Percentiles rank a stretch among this genome's conserved stretches.
Conservation (phyloP, 2,113 vertebrate genomes). For the Seriola quinqueradiata region DNA sequence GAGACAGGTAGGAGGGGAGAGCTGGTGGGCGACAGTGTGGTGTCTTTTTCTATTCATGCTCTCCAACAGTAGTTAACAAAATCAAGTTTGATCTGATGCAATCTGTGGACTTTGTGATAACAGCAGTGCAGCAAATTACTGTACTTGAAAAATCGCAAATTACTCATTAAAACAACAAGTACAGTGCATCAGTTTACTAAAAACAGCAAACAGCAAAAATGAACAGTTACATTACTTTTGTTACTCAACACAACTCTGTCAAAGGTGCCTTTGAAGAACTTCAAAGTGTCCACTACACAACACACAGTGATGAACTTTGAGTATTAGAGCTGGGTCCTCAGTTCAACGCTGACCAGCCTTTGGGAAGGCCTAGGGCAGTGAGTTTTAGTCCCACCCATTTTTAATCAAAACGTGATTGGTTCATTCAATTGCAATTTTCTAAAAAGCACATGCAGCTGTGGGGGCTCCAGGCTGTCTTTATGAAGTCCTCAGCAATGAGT, state of each 20-base stretch:
- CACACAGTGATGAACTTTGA: background rate
- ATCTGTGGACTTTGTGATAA: background rate
- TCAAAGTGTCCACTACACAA: background rate
- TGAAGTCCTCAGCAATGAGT: too few species aligned
- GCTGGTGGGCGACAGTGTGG: background rate
- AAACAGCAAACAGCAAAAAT: background rate
- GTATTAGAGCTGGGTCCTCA: too few species aligned
- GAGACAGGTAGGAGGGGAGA: slow-evolving; percentile 13
- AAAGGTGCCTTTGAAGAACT: background rate
- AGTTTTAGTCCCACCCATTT: too few species aligned
- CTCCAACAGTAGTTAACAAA: background rate
- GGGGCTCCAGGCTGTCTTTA: too few species aligned
- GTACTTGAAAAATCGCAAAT: background rate
- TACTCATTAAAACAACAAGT: background rate
- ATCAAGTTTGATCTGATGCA: background rate
- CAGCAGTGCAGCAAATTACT: background rate
- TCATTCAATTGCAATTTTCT: too few species aligned
- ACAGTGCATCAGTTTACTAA: background rate
- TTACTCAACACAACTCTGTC: background rate
- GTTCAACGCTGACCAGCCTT: too few species aligned
- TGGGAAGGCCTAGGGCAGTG: too few species aligned
- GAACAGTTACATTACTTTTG: background rate
- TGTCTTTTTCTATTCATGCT: background rate
- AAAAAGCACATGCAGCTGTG: too few species aligned
- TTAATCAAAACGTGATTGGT: too few species aligned